These are phyloP conservation scores for Ibidorhyncha struthersii DNA, from an alignment of 2,113 vertebrate genomes.

Conservation along the genomic window DNA sequence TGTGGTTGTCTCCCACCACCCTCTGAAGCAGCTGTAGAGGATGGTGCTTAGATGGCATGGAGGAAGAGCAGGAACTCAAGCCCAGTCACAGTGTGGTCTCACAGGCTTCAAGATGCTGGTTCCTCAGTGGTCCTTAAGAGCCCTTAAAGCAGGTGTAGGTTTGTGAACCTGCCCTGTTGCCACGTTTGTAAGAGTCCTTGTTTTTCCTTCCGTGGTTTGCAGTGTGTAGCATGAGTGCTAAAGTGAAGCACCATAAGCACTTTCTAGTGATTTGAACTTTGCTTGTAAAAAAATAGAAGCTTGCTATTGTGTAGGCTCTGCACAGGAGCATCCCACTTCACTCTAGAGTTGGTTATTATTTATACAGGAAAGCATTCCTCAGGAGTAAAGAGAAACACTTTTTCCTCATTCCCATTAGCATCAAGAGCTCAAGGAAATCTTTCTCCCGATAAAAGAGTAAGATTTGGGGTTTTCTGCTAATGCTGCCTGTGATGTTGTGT, in stretches of 20 bases:
- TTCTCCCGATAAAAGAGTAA: not conserved
- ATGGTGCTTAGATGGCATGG: not conserved
- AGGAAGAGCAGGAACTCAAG: not conserved
- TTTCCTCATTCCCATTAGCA: not conserved
- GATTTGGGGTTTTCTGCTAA: not conserved
- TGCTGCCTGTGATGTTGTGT: not conserved
- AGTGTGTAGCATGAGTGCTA: not conserved
- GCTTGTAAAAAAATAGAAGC: not conserved
- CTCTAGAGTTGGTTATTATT: slow-evolving; percentile 14
- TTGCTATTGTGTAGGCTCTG: not conserved
- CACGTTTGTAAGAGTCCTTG: not conserved
- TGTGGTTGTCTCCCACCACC: not conserved
- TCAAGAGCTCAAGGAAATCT: not conserved
- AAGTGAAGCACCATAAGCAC: not conserved
- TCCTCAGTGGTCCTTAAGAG: not conserved
- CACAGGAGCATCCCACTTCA: slow-evolving; percentile 37
- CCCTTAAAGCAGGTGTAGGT: not conserved
- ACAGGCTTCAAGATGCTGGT: not conserved
- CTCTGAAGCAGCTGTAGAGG: not conserved
- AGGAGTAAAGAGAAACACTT: slow-evolving; percentile 7
- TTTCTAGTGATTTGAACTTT: not conserved
- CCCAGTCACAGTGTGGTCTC: not conserved
- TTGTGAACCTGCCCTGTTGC: not conserved
- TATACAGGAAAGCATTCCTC: slow-evolving; percentile 59
- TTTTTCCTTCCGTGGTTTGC: not conserved